Base-by-base conservation (phyloP, 2,888 invertebrate species). In the Tipula lateralis region DNA sequence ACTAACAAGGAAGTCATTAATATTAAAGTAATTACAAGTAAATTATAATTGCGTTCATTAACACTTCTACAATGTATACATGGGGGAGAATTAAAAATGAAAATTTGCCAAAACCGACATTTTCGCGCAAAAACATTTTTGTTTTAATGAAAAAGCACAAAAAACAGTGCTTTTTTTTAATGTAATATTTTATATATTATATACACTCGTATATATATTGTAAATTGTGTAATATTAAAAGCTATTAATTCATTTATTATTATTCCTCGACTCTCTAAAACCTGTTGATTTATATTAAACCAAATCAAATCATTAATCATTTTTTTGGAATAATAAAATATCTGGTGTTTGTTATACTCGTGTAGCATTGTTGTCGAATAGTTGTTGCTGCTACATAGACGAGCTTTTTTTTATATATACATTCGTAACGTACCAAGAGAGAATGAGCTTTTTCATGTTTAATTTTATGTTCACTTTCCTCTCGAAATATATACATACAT, bases 261-360 rank as follows among this genome's bases (percentile, higher is more conserved):
- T 66, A 66, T 66, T 66, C 66, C 24, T 66, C 66, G 66, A 66
- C 66, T 66, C 66, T 66, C 24, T 66, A 66, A 66, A 66, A 66
- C 66, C 66, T 66, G 66, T 66, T 66, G 66, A 66, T 66, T 66
- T 66, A 66, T 66, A 66, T 66, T 66, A 66, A 66, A 66, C 66
- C 66, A 66, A 66, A 66, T 66, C 66, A 66, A 66, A 66, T 66
- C 66, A 66, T 66, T 66, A 66, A 66, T 66, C 66, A 66, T 66
- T 66, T 66, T 44, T 66, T 24, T 66, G 66, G 66, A 66, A 66
- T 66, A 66, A 19, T 66, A 66, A 66, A 66, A 66, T 66, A 19
- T 66, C 66, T 66, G 66, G 24, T 66, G 66, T 66, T 66, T 66
- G 66, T 66, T 66, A 66, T 66, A 66, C 66, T 66, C 66, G 66